Conservation (phyloP, 2,113 vertebrate genomes). For the Corydoras maculifer region DNA sequence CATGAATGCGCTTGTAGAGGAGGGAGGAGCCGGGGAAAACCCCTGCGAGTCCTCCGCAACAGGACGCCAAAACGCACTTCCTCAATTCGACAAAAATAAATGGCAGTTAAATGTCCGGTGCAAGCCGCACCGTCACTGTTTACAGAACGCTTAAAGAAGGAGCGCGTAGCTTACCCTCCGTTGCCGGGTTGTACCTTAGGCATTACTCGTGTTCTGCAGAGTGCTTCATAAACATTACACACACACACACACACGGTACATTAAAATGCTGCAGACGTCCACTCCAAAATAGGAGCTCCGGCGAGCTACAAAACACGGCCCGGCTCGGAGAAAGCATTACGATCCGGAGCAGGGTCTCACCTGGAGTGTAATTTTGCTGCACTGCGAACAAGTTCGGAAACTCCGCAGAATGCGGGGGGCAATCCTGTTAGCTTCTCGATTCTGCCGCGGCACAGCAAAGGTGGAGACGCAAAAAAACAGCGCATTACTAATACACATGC, state of each 20-base stretch:
- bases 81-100: conserved; percentile 40
- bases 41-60: conserved; percentile 75
- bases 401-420: not conserved
- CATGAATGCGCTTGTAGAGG: conserved; percentile 61
- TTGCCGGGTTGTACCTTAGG: conserved; percentile 17
- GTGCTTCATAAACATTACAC: conserved; percentile 44
- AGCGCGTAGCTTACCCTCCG: conserved; percentile 32
- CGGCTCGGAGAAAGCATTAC: conserved; percentile 12
- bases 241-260: conserved; percentile 22
- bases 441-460: not conserved
- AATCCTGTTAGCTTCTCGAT: not conserved
- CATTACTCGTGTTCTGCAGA: conserved; percentile 31
- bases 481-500: not conserved
- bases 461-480: conserved; percentile 5
- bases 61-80: conserved; percentile 51
- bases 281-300: conserved; percentile 34
- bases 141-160: not conserved
- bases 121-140: not conserved
- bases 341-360: not conserved
- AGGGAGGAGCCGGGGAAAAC: conserved; percentile 97
- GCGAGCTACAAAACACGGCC: conserved; percentile 41
- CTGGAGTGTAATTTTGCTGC: conserved; percentile 1
- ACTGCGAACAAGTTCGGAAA: conserved; percentile 1
- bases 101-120: conserved; percentile 16
- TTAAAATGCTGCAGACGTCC: conserved; percentile 49